Evolutionary conservation across 2,888 invertebrate species (phyloP).

Genomic region (Galeruca laticollis): DNA sequence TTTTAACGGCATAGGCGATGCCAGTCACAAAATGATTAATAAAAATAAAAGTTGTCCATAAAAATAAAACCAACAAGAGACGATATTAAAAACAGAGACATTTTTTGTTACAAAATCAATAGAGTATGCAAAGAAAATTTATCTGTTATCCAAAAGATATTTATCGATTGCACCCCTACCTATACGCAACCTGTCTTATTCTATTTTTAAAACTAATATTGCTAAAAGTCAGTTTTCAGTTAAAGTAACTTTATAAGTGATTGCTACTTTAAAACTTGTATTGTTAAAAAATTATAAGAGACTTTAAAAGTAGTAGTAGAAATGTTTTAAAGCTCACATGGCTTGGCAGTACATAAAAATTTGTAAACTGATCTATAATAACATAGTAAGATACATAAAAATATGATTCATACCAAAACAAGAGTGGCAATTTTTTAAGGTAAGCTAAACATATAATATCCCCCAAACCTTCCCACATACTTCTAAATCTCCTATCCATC

Average conservation of each 20-base stretch:
- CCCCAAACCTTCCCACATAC: neutral
- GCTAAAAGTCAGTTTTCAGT: conserved; percentile 29
- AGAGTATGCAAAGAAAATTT: too few relatives aligned
- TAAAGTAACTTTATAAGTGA: conserved; percentile 25
- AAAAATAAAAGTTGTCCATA: neutral
- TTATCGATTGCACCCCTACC: neutral
- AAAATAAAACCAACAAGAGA: neutral
- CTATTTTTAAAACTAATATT: conserved; percentile 13
- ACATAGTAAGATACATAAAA: neutral
- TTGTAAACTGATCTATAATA: neutral
- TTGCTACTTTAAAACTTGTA: neutral
- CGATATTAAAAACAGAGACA: neutral
- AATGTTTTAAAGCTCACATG: neutral
- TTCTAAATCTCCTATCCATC: too few relatives aligned
- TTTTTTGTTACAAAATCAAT: neutral
- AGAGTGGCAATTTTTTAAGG: too few relatives aligned
- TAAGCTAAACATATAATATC: too few relatives aligned
- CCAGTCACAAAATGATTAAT: neutral
- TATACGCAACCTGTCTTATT: neutral
- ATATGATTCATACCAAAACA: neutral
- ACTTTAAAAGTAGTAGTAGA: neutral
- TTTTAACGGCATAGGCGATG: neutral
- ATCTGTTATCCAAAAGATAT: neutral
- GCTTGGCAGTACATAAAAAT: conserved; percentile 5
- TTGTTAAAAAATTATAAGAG: conserved; percentile 1